Conservation (phyloP, 1,140 invertebrate species). For the Hypothenemus hampei region DNA sequence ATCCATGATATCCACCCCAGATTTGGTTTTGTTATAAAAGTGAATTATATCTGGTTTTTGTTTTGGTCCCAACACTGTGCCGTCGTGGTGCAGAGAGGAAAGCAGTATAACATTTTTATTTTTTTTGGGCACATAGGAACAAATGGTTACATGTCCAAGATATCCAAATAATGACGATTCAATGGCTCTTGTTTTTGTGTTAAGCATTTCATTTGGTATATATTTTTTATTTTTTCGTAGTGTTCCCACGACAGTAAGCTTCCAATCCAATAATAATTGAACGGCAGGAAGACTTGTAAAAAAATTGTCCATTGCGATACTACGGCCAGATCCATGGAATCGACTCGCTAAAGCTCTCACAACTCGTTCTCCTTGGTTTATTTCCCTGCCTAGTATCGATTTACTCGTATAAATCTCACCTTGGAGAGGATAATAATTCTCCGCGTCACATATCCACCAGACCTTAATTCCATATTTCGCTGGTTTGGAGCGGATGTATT, state of each 20-base stretch:
- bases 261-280: slow-evolving; percentile 26
- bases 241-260: slow-evolving; percentile 38
- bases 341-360: slow-evolving; percentile 18
- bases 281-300: slow-evolving; percentile 37
- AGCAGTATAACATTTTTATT: slow-evolving; percentile 34
- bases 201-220: slow-evolving; percentile 11
- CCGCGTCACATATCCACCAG: slow-evolving; percentile 39
- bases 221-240: slow-evolving; percentile 37
- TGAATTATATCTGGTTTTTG: slow-evolving; percentile 23
- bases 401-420: slow-evolving; percentile 29
- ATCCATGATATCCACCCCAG: slow-evolving; percentile 24
- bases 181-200: background rate
- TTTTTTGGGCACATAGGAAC: slow-evolving; percentile 34
- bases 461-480: slow-evolving; percentile 49
- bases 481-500: slow-evolving; percentile 43
- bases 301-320: slow-evolving; percentile 43
- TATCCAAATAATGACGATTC: slow-evolving; percentile 17
- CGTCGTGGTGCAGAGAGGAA: slow-evolving; percentile 34
- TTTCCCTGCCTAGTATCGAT: background rate
- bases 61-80: slow-evolving; percentile 5
- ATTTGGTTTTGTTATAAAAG: slow-evolving; percentile 28
- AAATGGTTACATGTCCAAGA: slow-evolving; percentile 15
- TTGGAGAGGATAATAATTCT: slow-evolving; percentile 30
- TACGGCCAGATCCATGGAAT: slow-evolving; percentile 36
- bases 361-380: background rate